Evolutionary conservation across 92 coral and sea anemone species (phyloP), one percentile per base, ranked within the genome.

Genomic region (Actinernus sp.): DNA sequence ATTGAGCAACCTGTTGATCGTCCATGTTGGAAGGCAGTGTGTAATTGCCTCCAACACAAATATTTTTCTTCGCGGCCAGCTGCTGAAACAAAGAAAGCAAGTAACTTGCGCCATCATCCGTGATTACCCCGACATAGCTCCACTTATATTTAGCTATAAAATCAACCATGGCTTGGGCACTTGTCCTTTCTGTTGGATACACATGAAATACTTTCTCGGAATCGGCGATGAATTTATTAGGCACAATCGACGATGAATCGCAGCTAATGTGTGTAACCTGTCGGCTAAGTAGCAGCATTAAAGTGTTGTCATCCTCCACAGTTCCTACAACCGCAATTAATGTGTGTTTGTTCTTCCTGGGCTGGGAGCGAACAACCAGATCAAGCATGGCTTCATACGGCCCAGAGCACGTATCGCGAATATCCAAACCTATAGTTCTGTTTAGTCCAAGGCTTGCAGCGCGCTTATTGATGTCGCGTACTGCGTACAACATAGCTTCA

Each of bases 71-170:
- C 22, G 24, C 32, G 2, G 92, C 88, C 41, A 75, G 86, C 19
- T 71, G 43, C 21, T 68, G 71, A 43, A 90, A 66, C 2, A 65
- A 56, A 16, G 76, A 43, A 26, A 68, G 33, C 47, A 58, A 25
- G 36, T 59, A 49, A 5, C 52, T 56, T 1, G 58, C 60, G 39
- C 74, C 75, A 16, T 74, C 80, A 60, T 79, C 84, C 41, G 55
- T 34, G 33, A 95, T 82, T 1, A 79, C 87, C 1, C 86, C 97
- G 18, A 81, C 65, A 56, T 87, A 79, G 46, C 85, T 84, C 99
- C 99, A 95, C 37, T 91, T 76, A 57, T 87, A 79, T n/a, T 46
- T 41, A 28, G 82, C 78, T 0, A 85, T 85, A 14, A 95, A 64
- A 31, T 76, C 85, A 27, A 80, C 73, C 34, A 95, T 73, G 1